Evolutionary conservation across 2,888 invertebrate genomes (phyloP), one percentile per base, ranked within the genome.

Genomic region (Aquatica leii): DNA sequence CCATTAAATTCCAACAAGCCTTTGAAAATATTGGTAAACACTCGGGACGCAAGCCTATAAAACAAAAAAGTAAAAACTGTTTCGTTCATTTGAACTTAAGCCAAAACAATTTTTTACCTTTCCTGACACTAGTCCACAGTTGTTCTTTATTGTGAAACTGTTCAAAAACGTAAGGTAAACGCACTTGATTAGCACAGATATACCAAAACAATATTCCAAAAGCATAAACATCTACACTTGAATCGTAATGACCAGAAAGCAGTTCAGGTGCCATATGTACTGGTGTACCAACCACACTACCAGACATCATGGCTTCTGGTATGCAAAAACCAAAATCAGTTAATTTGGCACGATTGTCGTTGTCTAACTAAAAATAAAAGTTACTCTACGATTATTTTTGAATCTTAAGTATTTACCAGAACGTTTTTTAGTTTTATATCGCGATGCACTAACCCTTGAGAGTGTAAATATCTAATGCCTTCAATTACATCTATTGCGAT

Each of bases 181-280:
- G 86, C 0, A 93, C 90, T 75, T 90, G 89, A 0, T 94, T 94
- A 0, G 94, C 91, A 78, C 94, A 95, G 57, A 94, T 86, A 74
- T 94, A 95, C 95, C 95, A 95, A 81, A 95, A 94, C 40, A 95
- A 82, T 63, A 95, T 91, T 3, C 94, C 95, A 78, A 95, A 95
- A 0, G 95, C 95, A 77, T 95, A 95, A 0, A 95, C 91, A 75
- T 95, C 95, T 6, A 95, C 94, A 64, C 89, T 88, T 65, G 89
- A 90, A 77, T 93, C 92, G 75, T 95, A 95, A 66, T 88, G 87
- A 0, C 94, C 93, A 11, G 87, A 88, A 63, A 94, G 85, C 53
- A 95, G 84, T 79, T 95, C 95, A 0, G 95, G 95, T 9, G 95
- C 94, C 95, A 95, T 95, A 80, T 95, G 95, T 62, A 94, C 92